phyloP scores from a whole-genome alignment of 1,140 invertebrate species.

The Palaemon carinicauda region DNA sequence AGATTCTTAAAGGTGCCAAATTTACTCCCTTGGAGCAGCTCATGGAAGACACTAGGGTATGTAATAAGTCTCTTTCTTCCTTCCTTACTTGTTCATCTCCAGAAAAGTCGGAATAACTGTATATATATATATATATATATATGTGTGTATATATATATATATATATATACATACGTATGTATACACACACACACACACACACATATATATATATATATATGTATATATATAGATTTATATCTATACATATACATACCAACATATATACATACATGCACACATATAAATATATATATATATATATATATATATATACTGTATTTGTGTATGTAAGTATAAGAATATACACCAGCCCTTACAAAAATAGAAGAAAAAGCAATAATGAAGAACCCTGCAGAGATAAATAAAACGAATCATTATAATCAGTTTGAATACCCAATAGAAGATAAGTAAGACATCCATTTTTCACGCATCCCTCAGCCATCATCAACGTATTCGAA shows the following conservation, averaged over 20 bases:
- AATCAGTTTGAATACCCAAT: background rate
- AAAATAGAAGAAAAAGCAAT: no score
- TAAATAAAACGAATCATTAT: background rate
- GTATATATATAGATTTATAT: background rate
- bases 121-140: background rate
- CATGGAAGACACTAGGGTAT: conserved; percentile 20
- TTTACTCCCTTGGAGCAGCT: background rate
- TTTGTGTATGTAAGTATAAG: no score
- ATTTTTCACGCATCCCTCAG: background rate
- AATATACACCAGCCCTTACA: no score
- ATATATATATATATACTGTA: no score
- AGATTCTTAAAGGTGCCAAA: background rate
- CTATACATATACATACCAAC: background rate
- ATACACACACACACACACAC: background rate
- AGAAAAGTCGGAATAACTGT: background rate
- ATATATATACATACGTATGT: background rate
- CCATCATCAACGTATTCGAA: background rate
- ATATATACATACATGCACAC: no score
- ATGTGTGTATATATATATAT: background rate
- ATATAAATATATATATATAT: no score
- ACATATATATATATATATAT: background rate
- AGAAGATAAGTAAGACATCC: background rate
- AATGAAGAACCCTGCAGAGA: background rate
- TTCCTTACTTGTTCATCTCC: no score
- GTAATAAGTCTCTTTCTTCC: background rate